These are phyloP conservation scores for Epistrophe grossulariae DNA, from an alignment of 2,888 invertebrate species.

Conservation along the genomic window DNA sequence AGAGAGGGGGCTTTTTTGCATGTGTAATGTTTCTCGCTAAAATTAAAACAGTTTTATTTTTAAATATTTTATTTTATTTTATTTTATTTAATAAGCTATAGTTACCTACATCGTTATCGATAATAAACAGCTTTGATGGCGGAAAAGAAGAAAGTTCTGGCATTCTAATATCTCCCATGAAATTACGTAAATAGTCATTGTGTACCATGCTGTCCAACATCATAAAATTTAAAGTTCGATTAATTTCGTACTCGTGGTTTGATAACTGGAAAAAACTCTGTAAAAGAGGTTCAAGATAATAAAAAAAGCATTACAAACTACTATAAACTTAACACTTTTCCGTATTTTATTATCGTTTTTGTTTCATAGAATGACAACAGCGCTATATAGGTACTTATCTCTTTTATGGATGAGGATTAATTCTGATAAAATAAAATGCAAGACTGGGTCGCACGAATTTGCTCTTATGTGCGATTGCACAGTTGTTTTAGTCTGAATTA, in stretches of 20 bases:
- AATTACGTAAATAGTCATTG: constrained; percentile 45
- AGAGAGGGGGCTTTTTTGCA: constrained; percentile 44
- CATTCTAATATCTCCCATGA: constrained; percentile 43
- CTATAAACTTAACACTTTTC: background rate
- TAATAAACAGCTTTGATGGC: constrained; percentile 45
- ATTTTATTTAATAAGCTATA: background rate
- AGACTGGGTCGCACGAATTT: no score
- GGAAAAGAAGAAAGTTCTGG: background rate
- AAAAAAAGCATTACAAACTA: background rate
- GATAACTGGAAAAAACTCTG: constrained; percentile 23
- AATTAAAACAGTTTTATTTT: background rate
- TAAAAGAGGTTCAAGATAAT: background rate
- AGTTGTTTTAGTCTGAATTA: no score
- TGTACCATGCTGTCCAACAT: constrained; percentile 55
- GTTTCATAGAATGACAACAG: no score
- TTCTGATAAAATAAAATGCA: no score
- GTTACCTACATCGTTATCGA: constrained; percentile 51
- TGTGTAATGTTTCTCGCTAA: constrained; percentile 56
- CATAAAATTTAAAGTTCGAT: constrained; percentile 60
- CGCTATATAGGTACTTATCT: no score
- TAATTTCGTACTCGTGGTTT: background rate
- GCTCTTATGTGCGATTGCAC: no score
- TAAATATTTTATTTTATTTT: background rate
- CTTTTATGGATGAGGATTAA: no score
- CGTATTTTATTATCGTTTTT: no score